Evolutionary conservation across 2,888 invertebrate species (phyloP).

Genomic region (Linyphia triangularis): DNA sequence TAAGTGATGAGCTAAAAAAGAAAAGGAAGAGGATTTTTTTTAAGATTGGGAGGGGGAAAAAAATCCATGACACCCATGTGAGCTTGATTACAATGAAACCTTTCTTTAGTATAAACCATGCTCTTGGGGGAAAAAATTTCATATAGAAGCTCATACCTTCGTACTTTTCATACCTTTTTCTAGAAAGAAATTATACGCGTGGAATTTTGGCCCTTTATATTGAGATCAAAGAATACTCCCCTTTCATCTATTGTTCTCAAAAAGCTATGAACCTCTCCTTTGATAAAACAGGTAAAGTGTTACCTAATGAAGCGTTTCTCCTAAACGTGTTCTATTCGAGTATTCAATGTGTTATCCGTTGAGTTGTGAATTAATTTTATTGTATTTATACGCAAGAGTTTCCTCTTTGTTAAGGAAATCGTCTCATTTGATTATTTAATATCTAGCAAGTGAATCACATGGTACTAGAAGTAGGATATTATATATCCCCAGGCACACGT

Average conservation of each 20-base stretch:
- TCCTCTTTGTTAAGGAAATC: no score
- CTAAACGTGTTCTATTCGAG: not conserved
- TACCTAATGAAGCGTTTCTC: slow-evolving; percentile 19
- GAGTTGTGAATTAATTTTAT: no score
- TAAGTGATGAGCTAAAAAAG: slow-evolving; percentile 2
- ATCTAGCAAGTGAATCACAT: no score
- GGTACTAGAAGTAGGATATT: no score
- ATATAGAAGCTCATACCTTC: not conserved
- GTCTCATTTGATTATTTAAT: no score
- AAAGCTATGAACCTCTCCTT: slow-evolving; percentile 9
- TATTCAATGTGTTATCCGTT: no score
- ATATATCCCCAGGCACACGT: no score
- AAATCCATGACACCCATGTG: slow-evolving; percentile 38
- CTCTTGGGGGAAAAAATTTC: not conserved
- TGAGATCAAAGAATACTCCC: not conserved
- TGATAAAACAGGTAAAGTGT: not conserved
- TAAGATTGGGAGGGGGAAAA: no score
- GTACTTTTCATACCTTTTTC: not conserved
- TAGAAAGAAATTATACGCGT: slow-evolving; percentile 20
- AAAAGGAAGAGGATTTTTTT: not conserved
- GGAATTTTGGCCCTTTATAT: slow-evolving; percentile 7
- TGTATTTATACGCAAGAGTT: no score
- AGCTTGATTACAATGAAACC: slow-evolving; percentile 48
- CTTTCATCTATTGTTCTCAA: not conserved
- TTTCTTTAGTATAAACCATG: not conserved